Base-by-base conservation (phyloP, 1,140 invertebrate species). In the Lamellibrachia luymesi region DNA sequence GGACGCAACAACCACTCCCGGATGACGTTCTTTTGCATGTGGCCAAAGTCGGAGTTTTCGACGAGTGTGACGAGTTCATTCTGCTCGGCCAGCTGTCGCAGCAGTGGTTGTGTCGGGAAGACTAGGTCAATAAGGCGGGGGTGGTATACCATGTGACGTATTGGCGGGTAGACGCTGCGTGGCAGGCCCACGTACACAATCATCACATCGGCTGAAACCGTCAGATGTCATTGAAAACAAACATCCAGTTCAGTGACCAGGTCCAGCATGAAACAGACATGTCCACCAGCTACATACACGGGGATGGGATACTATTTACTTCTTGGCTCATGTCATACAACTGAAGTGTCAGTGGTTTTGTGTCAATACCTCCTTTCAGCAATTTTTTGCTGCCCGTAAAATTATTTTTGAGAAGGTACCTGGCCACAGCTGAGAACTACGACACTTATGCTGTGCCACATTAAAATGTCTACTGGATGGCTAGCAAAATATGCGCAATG, bases 141-240 rank as follows among this genome's bases (percentile, higher is more conserved):
- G 51, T 93, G 93, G 92, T 93, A 93, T 56, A 93, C 64, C 38
- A 92, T 90, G 93, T 92, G 56, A n/a, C 64, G 92, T 17, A 89
- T 90, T 27, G 64, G 91, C 2, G 93, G 91, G 49, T 93, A 93
- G 56, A 93, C 92, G 22, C 56, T 49, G 25, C 92, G 22, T 13
- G 93, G 93, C 2, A 93, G 91, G 56, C 91, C 92, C n/a, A 90
- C 52, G 49, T 93, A 93, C 1, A 93, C 27, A 10, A 93, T 51
- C 38, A 93, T 51, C 56, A 93, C 50, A 25, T 93, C 93, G 38
- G 93, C 93, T 93, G 64, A 13, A 90, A 52, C 64, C 5, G 17
- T 2, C 64, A 80, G 6, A 80, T 80, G 64, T 22, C 13, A 22
- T 56, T 38, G 38, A 38, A 22, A 80, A 17, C 64, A 80, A 80